phyloP scores from a whole-genome alignment of 2,888 invertebrate species.

The Euzophera pinguis region DNA sequence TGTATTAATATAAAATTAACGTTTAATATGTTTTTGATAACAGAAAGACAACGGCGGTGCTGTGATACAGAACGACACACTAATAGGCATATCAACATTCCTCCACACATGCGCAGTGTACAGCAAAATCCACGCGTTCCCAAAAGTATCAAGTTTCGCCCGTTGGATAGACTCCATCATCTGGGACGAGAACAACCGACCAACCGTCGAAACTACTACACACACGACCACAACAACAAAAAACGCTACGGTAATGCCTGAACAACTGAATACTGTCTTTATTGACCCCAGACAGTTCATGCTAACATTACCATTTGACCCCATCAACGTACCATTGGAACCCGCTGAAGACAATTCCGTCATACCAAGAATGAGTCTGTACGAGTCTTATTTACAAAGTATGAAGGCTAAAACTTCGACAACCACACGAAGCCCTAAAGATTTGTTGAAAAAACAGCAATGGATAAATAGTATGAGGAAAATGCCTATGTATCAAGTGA shows the following conservation, averaged over 20 bases:
- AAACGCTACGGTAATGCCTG: constrained; percentile 31
- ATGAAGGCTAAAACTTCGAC: constrained; percentile 44
- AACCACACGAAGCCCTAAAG: constrained; percentile 37
- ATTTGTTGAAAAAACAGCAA: constrained; percentile 28
- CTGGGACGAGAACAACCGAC: constrained; percentile 62
- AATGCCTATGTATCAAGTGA: constrained; percentile 33
- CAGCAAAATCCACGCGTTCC: constrained; percentile 63
- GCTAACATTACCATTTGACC: constrained; percentile 61
- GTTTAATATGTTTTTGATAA: constrained; percentile 19
- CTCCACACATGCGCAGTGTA: constrained; percentile 62
- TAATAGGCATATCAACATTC: constrained; percentile 56
- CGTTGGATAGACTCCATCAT: constrained; percentile 63
- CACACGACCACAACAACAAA: constrained; percentile 17
- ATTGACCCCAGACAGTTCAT: constrained; percentile 50
- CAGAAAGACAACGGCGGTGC: constrained; percentile 72
- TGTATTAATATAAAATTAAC: no score
- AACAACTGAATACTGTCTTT: constrained; percentile 27
- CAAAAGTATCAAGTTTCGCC: constrained; percentile 54
- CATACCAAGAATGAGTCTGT: constrained; percentile 63
- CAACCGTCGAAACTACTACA: constrained; percentile 30
- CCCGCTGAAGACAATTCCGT: constrained; percentile 65
- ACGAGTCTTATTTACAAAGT: constrained; percentile 64
- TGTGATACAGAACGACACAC: constrained; percentile 63
- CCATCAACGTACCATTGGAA: constrained; percentile 62
- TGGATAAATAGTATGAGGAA: constrained; percentile 45